Evolutionary conservation across 2,797 vertebrate species (phyloP).

Genomic region (Danio tinwini): DNA sequence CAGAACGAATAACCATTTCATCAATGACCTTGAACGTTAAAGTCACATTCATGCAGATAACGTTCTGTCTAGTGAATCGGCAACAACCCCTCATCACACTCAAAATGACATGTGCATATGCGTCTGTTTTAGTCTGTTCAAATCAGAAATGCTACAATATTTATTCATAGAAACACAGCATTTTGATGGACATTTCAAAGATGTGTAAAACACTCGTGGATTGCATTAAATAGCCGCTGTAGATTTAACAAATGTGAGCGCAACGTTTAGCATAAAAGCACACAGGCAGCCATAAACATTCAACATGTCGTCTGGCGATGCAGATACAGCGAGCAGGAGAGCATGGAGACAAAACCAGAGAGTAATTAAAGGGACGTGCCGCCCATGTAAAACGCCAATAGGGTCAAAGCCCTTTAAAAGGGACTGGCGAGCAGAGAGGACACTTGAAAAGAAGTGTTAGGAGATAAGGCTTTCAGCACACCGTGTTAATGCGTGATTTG

Average conservation of each 20-base stretch:
- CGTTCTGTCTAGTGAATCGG: not conserved
- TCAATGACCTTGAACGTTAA: constrained; percentile 4
- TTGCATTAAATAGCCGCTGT: not conserved
- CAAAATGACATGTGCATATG: not conserved
- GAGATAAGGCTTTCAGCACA: constrained; percentile 63
- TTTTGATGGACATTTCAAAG: constrained; percentile 1
- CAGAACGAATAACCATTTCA: not conserved
- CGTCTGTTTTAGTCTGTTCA: not conserved
- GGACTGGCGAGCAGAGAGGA: constrained; percentile 62
- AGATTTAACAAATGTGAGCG: not conserved
- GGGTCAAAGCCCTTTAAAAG: constrained; percentile 83
- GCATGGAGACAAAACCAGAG: constrained; percentile 70
- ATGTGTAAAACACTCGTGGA: not conserved
- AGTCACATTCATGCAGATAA: not conserved
- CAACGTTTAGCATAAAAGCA: not conserved
- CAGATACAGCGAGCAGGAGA: constrained; percentile 36
- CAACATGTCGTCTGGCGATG: not conserved
- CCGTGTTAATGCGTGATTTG: constrained; percentile 35
- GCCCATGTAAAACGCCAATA: constrained; percentile 85
- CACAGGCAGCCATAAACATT: constrained; percentile 20
- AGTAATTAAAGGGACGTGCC: constrained; percentile 87
- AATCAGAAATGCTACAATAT: not conserved
- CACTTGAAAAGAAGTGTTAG: constrained; percentile 53
- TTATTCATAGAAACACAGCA: not conserved
- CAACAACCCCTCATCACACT: not conserved